Evolutionary conservation across 1,140 invertebrate species (phyloP), one percentile per base, ranked within the genome.

Genomic region (Tyrophagus putrescentiae): DNA sequence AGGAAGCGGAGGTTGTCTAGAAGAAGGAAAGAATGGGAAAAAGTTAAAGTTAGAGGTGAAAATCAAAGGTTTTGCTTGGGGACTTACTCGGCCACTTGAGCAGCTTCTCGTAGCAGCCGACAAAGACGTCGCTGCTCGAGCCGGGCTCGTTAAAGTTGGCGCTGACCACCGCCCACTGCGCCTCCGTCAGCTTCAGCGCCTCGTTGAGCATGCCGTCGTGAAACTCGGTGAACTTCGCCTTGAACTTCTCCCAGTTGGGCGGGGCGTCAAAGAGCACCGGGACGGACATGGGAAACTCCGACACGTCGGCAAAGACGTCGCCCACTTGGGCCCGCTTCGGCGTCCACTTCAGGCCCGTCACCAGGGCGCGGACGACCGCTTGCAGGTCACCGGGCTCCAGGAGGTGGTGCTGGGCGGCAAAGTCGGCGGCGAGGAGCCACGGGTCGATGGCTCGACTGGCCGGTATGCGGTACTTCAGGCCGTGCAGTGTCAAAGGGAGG

Each of bases 21-120:
- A 13, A 7, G 39, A 33, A 27, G 4, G 13, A 54, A 21, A 48
- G 31, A 48, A 48, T 25, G 7, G 45, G 21, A 39, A 21, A 39
- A 39, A 39, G 21, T 21, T 13, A 13, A 39, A 39, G 36, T 39
- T 39, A 39, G 36, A 39, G 21, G 36, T 39, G 21, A 39, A 13
- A 39, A 13, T 21, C 18, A 48, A 48, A 25, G 7, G 31, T 21
- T 7, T 7, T 21, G 7, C 23, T 48, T 21, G 13, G 21, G 45
- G 9, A 48, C 45, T 48, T 7, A 48, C 45, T 48, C 31, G 45
- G 45, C 45, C 45, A 48, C 7, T 48, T 48, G 45, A 48, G 31
- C 18, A 48, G 18, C 18, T 48, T 48, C 45, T 7, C 7, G 31
- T 48, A 48, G 18, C 45, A 48, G 7, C 31, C 45, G 45, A 48